A percentile compares a stretch with the other conserved stretches of the same genome.
These are phyloP conservation scores for Trinectes maculatus DNA, from an alignment of 2,113 vertebrate species.

Conservation along the genomic window DNA sequence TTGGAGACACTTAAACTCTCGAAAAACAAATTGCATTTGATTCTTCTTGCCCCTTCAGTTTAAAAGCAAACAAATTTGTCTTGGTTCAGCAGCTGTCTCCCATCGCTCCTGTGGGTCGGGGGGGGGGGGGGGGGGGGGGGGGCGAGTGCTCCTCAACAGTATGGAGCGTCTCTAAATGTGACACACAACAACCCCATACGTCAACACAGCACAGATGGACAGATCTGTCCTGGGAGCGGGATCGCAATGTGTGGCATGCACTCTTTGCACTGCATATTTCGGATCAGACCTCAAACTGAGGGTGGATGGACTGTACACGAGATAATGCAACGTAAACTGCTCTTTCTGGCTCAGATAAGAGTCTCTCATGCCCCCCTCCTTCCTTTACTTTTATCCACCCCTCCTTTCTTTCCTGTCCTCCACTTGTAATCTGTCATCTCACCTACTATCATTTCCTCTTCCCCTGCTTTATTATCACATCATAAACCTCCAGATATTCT, in stretches of 20 bases:
- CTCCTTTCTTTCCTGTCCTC: background rate
- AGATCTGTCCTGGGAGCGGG: conserved; percentile 33
- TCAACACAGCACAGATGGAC: conserved; percentile 70
- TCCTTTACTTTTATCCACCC: conserved; percentile 53
- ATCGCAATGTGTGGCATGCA: conserved; percentile 36
- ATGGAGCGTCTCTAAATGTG: conserved; percentile 20
- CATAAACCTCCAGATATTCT: conserved; percentile 5
- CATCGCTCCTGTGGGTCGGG: conserved; percentile 15
- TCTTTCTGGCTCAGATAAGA: conserved; percentile 28
- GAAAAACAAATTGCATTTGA: background rate
- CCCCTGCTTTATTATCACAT: conserved; percentile 7
- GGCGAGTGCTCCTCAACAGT: conserved; percentile 12
- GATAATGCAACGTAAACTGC: conserved; percentile 61
- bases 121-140: background rate
- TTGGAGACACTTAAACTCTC: background rate
- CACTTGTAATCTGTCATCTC: conserved; percentile 20
- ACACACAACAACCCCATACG: conserved; percentile 6
- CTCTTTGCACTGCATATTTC: conserved; percentile 33
- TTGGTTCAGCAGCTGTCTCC: conserved; percentile 25
- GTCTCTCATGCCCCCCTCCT: conserved; percentile 8
- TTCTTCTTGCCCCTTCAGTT: background rate
- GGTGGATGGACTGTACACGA: conserved; percentile 51
- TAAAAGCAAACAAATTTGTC: conserved; percentile 14
- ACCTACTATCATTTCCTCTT: background rate
- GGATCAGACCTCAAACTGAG: conserved; percentile 41